Percentiles rank a stretch among this genome's conserved stretches.
These are phyloP conservation scores for Crioceris asparagi DNA, from an alignment of 2,888 invertebrate genomes.

Conservation along the genomic window DNA sequence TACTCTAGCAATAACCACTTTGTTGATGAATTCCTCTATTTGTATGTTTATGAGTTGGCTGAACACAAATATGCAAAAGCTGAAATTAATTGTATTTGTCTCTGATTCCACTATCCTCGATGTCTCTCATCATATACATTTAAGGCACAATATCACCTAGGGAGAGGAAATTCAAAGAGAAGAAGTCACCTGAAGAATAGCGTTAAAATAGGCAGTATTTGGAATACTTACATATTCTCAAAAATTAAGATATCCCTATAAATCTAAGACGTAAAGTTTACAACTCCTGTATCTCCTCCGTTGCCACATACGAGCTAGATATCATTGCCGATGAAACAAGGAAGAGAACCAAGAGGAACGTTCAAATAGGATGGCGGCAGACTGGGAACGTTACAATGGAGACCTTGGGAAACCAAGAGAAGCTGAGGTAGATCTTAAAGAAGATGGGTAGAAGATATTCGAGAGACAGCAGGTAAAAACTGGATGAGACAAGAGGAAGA, in stretches of 20 bases:
- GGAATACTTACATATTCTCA: too few species aligned
- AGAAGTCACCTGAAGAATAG: neutral
- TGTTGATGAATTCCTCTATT: too few species aligned
- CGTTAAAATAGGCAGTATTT: neutral
- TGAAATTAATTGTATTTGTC: too few species aligned
- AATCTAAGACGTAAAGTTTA: too few species aligned
- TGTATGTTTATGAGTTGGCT: too few species aligned
- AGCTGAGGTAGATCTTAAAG: neutral
- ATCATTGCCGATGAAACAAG: neutral
- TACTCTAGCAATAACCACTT: too few species aligned
- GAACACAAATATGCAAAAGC: too few species aligned
- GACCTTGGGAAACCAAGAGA: neutral
- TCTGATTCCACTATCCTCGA: too few species aligned
- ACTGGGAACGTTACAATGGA: neutral
- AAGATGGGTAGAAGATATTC: neutral
- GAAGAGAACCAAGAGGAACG: neutral
- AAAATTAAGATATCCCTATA: too few species aligned
- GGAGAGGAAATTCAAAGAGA: neutral
- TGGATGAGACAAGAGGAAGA: neutral
- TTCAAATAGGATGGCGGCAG: neutral
- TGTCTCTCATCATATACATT: too few species aligned
- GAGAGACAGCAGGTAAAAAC: neutral
- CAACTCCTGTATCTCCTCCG: neutral
- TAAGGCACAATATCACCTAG: too few species aligned
- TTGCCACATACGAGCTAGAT: neutral